These are phyloP conservation scores for Cyclura pinguis DNA, from an alignment of 2,797 vertebrate species.

Conservation along the genomic window DNA sequence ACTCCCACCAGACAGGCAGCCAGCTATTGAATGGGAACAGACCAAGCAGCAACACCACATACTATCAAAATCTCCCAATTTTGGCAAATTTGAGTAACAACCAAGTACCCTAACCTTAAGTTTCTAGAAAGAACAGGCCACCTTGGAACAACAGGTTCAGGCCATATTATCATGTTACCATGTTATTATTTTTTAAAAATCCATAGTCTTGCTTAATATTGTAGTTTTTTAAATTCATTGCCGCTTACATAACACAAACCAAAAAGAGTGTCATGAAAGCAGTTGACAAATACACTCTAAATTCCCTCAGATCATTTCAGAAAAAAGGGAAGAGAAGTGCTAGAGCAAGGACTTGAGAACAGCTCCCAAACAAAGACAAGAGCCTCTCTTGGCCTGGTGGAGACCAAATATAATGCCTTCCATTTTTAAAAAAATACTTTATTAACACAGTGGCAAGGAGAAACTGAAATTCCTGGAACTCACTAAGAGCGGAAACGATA, in stretches of 20 bases:
- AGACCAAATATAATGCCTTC: neutral
- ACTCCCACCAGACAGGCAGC: neutral
- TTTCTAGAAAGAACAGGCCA: neutral
- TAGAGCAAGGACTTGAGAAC: accelerated
- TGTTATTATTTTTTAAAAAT: neutral
- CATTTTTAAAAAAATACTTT: neutral
- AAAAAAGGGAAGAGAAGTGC: neutral
- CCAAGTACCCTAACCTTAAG: neutral
- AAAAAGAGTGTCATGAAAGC: neutral
- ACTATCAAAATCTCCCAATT: neutral
- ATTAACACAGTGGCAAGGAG: no score
- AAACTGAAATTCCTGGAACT: neutral
- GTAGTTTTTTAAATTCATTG: neutral
- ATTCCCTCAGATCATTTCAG: neutral
- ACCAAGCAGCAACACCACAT: neutral
- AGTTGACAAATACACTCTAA: slow-evolving; percentile 1
- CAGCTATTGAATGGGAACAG: no score
- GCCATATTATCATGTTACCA: neutral
- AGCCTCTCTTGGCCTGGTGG: neutral
- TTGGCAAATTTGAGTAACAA: neutral
- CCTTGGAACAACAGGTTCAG: neutral
- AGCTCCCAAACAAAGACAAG: neutral
- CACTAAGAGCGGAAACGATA: neutral
- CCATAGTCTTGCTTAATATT: accelerated
- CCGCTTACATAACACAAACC: neutral